phyloP scores from a whole-genome alignment of 2,797 vertebrate species.

The Cryptoprocta ferox region DNA sequence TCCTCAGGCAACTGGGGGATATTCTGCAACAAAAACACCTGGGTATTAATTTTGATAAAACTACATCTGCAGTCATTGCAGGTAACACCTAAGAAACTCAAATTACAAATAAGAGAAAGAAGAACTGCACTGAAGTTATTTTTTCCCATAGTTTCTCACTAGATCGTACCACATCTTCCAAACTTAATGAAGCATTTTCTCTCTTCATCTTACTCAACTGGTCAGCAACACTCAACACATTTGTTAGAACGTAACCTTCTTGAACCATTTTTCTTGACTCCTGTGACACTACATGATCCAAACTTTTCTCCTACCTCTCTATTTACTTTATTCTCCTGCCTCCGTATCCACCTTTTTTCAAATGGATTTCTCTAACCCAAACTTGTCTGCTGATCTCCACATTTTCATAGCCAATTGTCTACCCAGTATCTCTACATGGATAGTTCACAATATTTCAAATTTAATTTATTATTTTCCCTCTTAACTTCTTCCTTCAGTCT shows the following conservation, averaged over 20 bases:
- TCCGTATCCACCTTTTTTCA: neutral
- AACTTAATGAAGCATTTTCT: neutral
- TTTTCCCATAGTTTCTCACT: neutral
- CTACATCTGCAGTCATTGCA: neutral
- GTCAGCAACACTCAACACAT: neutral
- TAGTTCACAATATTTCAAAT: neutral
- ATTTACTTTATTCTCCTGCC: neutral
- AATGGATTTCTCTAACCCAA: neutral
- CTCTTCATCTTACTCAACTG: neutral
- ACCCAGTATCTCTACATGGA: neutral
- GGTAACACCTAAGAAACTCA: neutral
- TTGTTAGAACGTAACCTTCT: neutral
- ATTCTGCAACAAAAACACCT: neutral
- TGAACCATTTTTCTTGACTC: neutral
- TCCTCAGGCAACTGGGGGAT: neutral
- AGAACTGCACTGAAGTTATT: neutral
- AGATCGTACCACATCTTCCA: neutral
- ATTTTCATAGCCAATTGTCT: neutral
- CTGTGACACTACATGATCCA: neutral
- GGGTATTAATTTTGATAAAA: neutral
- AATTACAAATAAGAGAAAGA: constrained; percentile 37
- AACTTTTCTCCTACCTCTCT: neutral
- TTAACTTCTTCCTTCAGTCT: neutral
- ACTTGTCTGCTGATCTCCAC: neutral
- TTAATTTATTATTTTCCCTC: neutral